Evolutionary conservation across 2,888 invertebrate species (phyloP).

Genomic region (Eurytoma californica): DNA sequence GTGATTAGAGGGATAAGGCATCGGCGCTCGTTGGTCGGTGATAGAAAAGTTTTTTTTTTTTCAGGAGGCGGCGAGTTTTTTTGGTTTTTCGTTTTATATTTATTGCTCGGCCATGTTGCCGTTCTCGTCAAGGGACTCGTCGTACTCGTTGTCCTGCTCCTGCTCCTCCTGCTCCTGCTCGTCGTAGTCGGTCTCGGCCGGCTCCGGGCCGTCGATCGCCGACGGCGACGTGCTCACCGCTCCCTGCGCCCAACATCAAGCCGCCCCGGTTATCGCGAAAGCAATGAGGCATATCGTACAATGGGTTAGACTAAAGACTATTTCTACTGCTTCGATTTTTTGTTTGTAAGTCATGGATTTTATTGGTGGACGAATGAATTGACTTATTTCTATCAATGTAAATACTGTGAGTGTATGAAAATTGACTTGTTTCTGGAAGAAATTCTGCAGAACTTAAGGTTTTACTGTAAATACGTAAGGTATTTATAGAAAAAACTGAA

Average conservation of each 20-base stretch:
- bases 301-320: slow-evolving; percentile 37
- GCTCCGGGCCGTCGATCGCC: slow-evolving; percentile 78
- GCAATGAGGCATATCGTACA: slow-evolving; percentile 29
- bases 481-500: too few relatives aligned
- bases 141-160: slow-evolving; percentile 80
- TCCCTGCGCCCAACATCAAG: slow-evolving; percentile 62
- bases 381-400: not conserved
- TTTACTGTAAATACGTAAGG: too few relatives aligned
- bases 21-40: slow-evolving; percentile 34
- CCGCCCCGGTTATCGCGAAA: slow-evolving; percentile 2
- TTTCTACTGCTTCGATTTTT: not conserved
- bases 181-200: slow-evolving; percentile 78
- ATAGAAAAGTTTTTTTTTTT: slow-evolving; percentile 15
- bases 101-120: slow-evolving; percentile 73
- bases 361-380: not conserved
- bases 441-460: too few relatives aligned
- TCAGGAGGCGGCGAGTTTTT: not conserved
- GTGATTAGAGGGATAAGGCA: slow-evolving; percentile 46
- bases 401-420: too few relatives aligned
- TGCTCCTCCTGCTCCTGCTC: slow-evolving; percentile 76
- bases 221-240: slow-evolving; percentile 75
- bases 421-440: too few relatives aligned
- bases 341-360: not conserved
- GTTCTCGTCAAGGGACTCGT: slow-evolving; percentile 77
- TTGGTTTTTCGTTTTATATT: slow-evolving; percentile 26